phyloP scores from a whole-genome alignment of 2,797 vertebrate genomes.

The Geotrypetes seraphini region DNA sequence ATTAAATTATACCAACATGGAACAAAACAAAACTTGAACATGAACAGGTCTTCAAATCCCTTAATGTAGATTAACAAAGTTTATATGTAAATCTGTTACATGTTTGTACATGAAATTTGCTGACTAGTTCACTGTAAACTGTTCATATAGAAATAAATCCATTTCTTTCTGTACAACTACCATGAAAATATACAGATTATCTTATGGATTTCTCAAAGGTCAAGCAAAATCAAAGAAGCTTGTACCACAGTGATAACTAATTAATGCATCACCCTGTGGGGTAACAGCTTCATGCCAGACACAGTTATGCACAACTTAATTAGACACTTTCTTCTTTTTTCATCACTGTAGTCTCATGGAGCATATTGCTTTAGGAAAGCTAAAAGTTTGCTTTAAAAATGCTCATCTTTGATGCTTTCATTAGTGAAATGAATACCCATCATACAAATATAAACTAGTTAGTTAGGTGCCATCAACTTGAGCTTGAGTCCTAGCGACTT shows the following conservation, averaged over 20 bases:
- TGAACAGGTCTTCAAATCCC: no score
- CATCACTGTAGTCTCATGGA: not conserved
- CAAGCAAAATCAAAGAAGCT: slow-evolving; percentile 1
- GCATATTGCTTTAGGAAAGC: not conserved
- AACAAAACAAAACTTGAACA: no score
- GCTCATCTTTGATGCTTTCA: no score
- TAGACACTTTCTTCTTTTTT: not conserved
- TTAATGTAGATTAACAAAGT: no score
- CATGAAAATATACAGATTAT: not conserved
- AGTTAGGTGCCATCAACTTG: no score
- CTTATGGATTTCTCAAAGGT: slow-evolving; percentile 10
- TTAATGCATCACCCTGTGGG: slow-evolving; percentile 1
- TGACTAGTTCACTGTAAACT: no score
- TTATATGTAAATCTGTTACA: no score
- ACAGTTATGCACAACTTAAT: not conserved
- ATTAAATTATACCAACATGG: slow-evolving; percentile 6
- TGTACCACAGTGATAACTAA: not conserved
- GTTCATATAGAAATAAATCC: no score
- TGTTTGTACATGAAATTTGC: not conserved
- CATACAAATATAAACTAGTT: no score
- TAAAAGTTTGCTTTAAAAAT: not conserved
- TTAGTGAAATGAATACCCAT: no score
- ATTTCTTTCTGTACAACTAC: not conserved
- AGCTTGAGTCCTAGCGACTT: no score
- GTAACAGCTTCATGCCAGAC: not conserved